Evolutionary conservation across 2,888 invertebrate genomes (phyloP), one percentile per base, ranked within the genome.

Genomic region (Entomobrya multifasciata): DNA sequence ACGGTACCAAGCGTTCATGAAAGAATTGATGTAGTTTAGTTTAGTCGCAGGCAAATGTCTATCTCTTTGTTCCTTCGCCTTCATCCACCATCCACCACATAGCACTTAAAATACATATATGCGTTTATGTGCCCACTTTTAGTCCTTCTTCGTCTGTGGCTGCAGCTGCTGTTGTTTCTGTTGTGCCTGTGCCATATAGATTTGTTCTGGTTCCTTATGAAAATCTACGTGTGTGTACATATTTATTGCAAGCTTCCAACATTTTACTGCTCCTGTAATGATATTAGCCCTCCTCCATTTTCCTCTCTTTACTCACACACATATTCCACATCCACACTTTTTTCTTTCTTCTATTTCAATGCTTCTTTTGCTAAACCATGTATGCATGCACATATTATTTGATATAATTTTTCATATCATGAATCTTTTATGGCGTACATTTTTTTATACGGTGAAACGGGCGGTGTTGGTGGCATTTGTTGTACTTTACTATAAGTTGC

Each of bases 401-500:
- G n/a, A n/a, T 36, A 80, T 80, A 41, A 72, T 82, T 82, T 82
- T 74, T 72, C 44, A 82, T 72, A 82, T 82, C 67, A 70, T 60
- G 47, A 72, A 57, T 72, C 25, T 60, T 82, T 82, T 72, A 81
- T 67, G 65, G 13, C 17, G 62, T n/a, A 10, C 17, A 10, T 57
- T 57, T 80, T 30, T 79, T 62, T 30, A 11, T 55, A 49, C 44
- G 30, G 55, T 52, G 36, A 15, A 65, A 65, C 80, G 80, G 70
- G 55, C 52, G 80, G 47, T 65, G 57, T 11, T 25, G 25, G 27
- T 30, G 62, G 62, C 62, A 30, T 62, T 62, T 36, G 27, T 30
- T 30, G 5, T 52, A 10, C 17, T 1, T 2, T 57, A 57, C n/a
- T 57, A 25, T 25, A 25, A 4, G 5, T 57, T 6, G 36, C 8